Conservation (phyloP, 2,888 invertebrate species). For the Pantelozetes paolii region DNA sequence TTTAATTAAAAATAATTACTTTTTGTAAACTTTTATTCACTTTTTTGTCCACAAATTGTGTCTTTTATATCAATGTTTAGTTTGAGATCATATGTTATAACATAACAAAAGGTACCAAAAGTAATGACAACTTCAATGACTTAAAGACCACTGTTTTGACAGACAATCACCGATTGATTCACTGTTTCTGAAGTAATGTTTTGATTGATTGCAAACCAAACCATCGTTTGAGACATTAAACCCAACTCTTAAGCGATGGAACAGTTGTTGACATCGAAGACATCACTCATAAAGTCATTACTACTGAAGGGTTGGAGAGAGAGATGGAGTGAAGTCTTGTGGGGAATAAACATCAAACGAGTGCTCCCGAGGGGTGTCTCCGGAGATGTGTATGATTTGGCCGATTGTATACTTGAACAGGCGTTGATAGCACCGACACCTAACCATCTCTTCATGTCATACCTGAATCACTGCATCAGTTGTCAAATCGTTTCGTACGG, state of each 20-base stretch:
- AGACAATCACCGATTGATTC: no score
- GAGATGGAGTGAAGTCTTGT: constrained; percentile 89
- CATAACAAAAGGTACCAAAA: no score
- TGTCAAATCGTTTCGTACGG: constrained; percentile 87
- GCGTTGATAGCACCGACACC: constrained; percentile 89
- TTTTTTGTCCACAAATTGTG: no score
- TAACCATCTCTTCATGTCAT: constrained; percentile 82
- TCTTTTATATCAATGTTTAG: no score
- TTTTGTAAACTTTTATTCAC: no score
- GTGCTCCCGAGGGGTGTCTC: constrained; percentile 56
- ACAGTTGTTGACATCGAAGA: constrained; percentile 47
- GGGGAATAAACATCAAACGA: constrained; percentile 94
- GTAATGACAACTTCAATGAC: no score
- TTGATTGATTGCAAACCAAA: no score
- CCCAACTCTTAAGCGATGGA: constrained; percentile 10
- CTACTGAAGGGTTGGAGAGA: constrained; percentile 87
- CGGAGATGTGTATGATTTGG: constrained; percentile 58
- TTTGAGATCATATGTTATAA: no score
- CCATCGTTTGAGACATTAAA: no score
- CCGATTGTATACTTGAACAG: constrained; percentile 88
- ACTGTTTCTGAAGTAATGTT: no score
- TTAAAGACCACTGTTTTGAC: no score
- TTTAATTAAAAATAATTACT: no score
- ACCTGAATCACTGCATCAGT: constrained; percentile 83
- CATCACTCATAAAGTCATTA: constrained; percentile 56